These are phyloP conservation scores for Encarsia formosa DNA, from an alignment of 2,888 invertebrate genomes.

Conservation along the genomic window DNA sequence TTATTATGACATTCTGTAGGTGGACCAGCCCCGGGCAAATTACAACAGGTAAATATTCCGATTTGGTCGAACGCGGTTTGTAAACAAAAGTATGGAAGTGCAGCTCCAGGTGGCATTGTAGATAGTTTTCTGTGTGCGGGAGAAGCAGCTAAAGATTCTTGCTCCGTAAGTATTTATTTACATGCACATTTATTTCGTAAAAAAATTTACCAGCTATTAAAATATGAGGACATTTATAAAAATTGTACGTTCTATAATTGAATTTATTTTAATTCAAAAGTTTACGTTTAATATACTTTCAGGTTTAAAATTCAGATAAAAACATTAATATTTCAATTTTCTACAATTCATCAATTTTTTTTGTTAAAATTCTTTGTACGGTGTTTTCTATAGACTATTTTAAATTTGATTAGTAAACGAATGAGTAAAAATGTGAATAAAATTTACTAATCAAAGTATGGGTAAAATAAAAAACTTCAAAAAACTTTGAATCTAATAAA, in stretches of 20 bases:
- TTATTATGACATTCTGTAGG: too few relatives aligned
- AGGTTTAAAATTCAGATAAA: too few relatives aligned
- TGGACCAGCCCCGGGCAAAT: constrained; percentile 74
- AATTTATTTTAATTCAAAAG: too few relatives aligned
- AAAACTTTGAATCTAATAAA: not conserved
- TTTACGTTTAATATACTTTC: too few relatives aligned
- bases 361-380: not conserved
- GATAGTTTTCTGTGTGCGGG: constrained; percentile 87
- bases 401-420: not conserved
- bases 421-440: not conserved
- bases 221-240: too few relatives aligned
- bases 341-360: too few relatives aligned
- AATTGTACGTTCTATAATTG: too few relatives aligned
- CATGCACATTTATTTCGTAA: not conserved
- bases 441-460: not conserved
- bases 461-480: not conserved
- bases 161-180: constrained; percentile 66
- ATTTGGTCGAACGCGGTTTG: constrained; percentile 80
- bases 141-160: constrained; percentile 78
- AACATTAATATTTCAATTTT: too few relatives aligned
- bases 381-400: not conserved
- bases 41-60: constrained; percentile 80
- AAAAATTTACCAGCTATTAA: constrained; percentile 5
- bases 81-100: constrained; percentile 72
- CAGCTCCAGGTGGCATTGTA: constrained; percentile 86